Evolutionary conservation across 2,888 invertebrate genomes (phyloP).

Genomic region (Silvanus unidentatus): DNA sequence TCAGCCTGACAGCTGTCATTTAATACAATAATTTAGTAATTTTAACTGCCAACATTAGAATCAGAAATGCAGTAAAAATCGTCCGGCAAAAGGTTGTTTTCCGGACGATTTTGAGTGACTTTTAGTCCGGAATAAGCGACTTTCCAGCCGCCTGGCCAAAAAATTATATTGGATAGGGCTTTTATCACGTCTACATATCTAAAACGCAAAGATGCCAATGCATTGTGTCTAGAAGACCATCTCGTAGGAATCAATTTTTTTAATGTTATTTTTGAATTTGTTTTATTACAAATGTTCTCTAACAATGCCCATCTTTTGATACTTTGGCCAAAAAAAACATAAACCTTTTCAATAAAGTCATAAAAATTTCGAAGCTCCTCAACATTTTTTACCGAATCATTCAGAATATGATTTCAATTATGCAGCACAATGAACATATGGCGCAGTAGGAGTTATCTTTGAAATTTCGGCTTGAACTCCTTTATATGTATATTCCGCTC

Average conservation of each 20-base stretch:
- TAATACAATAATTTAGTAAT: too few relatives aligned
- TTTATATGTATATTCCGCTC: conserved; percentile 14
- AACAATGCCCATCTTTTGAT: background rate
- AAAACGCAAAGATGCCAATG: conserved; percentile 8
- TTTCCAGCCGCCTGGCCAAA: too few relatives aligned
- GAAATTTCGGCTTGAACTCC: conserved; percentile 10
- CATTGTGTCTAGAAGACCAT: conserved; percentile 9
- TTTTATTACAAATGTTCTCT: background rate
- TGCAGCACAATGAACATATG: conserved; percentile 14
- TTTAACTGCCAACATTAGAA: too few relatives aligned
- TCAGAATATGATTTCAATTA: conserved; percentile 14
- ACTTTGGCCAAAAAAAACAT: conserved; percentile 7
- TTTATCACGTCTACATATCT: conserved; percentile 8
- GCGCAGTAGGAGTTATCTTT: conserved; percentile 6
- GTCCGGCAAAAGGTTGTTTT: too few relatives aligned
- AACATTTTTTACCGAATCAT: conserved; percentile 8
- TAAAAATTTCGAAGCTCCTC: conserved; percentile 12
- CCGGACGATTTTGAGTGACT: background rate
- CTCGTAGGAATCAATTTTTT: conserved; percentile 10
- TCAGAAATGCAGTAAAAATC: too few relatives aligned
- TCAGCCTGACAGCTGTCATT: too few relatives aligned
- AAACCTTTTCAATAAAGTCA: conserved; percentile 7
- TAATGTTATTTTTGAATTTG: conserved; percentile 7
- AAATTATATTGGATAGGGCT: conserved; percentile 3
- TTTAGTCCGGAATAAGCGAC: too few relatives aligned